Conservation (phyloP, 2,797 vertebrate species). For the Schizothorax lantsangensis region DNA sequence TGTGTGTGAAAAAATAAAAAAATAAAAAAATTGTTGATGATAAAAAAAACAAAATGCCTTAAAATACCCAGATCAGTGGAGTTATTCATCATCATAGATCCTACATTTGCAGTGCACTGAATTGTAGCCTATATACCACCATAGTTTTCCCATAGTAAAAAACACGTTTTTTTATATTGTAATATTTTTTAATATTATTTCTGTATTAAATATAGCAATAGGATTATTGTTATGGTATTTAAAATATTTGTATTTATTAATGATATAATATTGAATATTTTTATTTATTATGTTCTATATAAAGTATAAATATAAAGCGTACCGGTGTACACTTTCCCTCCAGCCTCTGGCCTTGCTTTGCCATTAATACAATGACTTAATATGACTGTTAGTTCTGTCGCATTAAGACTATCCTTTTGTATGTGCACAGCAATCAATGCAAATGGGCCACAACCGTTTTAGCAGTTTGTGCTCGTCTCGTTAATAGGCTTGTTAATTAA, state of each 20-base stretch:
- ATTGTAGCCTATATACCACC: neutral
- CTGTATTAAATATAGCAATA: neutral
- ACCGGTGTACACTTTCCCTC: neutral
- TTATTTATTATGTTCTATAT: neutral
- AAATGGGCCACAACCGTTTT: conserved; percentile 50
- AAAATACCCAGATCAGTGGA: neutral
- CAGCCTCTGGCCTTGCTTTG: neutral
- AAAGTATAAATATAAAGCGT: neutral
- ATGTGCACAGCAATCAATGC: conserved; percentile 47
- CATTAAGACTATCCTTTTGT: conserved; percentile 40
- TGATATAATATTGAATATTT: neutral
- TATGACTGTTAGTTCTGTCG: conserved; percentile 26
- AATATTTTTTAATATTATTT: neutral
- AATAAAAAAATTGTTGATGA: too few species aligned
- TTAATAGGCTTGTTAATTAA: conserved; percentile 66
- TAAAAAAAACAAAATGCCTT: conserved; percentile 7
- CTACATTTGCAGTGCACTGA: neutral
- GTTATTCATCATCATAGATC: neutral
- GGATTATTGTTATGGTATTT: neutral
- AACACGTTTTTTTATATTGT: neutral
- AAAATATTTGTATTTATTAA: neutral
- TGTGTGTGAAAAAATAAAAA: too few species aligned
- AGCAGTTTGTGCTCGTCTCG: conserved; percentile 44
- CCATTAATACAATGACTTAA: conserved; percentile 20
- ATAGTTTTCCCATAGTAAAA: neutral